Evolutionary conservation across 2,113 vertebrate genomes (phyloP), one percentile per base, ranked within the genome.

Genomic region (Mormyrus lacerda): DNA sequence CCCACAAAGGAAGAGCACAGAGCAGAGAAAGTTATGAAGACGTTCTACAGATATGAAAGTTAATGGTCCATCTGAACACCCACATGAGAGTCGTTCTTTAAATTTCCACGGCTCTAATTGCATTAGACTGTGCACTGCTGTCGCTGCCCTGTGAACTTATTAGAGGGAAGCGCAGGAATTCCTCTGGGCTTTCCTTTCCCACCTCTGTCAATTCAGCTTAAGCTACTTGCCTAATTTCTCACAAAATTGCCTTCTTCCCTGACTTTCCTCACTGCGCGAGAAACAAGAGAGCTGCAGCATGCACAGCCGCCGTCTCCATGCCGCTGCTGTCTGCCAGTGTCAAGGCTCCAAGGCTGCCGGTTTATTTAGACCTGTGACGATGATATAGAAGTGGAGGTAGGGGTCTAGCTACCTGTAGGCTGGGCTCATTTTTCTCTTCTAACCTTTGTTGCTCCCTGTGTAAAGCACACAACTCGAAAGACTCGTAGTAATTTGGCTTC

Each of bases 31-130:
- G 44, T 89, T 92, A 93, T 93, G 89, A 93, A 93, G 90, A 93
- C 90, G 90, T 92, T 92, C 92, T 90, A 89, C 89, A 89, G 92
- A 92, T 94, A 93, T 92, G 93, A 93, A 93, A 92, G 91, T 92
- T 92, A 93, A 93, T 93, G 93, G 90, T 89, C 89, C 91, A 89
- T 85, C 89, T 21, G 86, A 93, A 92, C 91, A 93, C 92, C 90
- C 92, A 92, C 92, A 90, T 45, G 93, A 94, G 93, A 94, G 90
- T 93, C 93, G 91, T 91, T 93, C 93, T 94, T 95, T 94, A 93
- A 94, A 94, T 95, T 95, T 94, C 92, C 91, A 91, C 10, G 92
- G 83, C 91, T 86, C 91, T 95, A 94, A 95, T 94, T 93, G 93
- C 90, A 94, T 94, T 93, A 95, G 91, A 91, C 91, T 90, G 65